Base-by-base conservation (phyloP, 1,140 invertebrate genomes). In the Adoxophyes honmai region DNA sequence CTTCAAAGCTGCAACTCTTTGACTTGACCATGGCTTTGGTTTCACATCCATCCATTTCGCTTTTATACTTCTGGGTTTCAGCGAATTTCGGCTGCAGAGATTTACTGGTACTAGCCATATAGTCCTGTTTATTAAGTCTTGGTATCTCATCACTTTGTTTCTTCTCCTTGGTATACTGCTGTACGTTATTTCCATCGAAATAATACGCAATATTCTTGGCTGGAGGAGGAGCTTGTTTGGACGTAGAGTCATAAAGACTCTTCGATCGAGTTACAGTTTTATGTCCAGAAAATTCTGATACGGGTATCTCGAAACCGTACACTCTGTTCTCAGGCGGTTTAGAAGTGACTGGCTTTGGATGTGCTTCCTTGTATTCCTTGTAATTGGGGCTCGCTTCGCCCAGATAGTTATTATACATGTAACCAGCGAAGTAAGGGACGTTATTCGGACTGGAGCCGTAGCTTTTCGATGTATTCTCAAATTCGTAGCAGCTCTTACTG, bases 401-500 rank as follows among this genome's bases (percentile, higher is more conserved):
- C n/a, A 83, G 62, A 58, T 85, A 88, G 64, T 89, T 85, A 58
- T 90, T 89, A 63, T 85, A 87, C 85, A 89, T 88, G 36, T 88
- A 86, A 10, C 75, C 75, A 5, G 70, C 78, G 55, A 89, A 83
- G 62, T 81, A 76, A 13, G 76, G 74, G 6, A 75, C 72, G 42
- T 88, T 90, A 75, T 92, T 92, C 1, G 91, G 91, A 82, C 91
- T 92, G 1, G 90, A 92, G 0, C 91, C 91, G 54, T 92, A 92
- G 42, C 91, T 91, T 73, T 92, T 92, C 0, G 91, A 91, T 6
- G 81, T 70, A 56, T 89, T 88, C 38, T 90, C 89, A 55, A 90
- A 90, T 70, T 90, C 89, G 42, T 90, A 90, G 54, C 89, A 90
- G 61, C 89, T 90, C 67, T 89, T 84, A 64, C 87, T 90, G 11